Evolutionary conservation across 2,797 vertebrate species (phyloP).

Genomic region (Bryconaethiops microstoma): DNA sequence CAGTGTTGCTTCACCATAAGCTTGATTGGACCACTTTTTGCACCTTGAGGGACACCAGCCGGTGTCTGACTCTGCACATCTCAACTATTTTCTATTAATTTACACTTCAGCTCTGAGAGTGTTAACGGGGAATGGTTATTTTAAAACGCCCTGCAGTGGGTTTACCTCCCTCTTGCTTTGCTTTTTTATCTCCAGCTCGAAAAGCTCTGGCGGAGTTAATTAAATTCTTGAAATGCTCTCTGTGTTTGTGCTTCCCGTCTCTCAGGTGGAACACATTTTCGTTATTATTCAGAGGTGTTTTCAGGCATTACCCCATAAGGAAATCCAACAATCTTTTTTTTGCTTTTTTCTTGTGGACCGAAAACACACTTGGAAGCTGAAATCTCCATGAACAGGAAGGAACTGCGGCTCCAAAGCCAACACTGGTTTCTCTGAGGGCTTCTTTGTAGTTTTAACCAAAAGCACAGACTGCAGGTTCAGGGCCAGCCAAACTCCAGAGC

Average conservation of each 20-base stretch:
- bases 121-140: constrained; percentile 15
- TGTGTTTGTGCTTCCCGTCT: constrained; percentile 3
- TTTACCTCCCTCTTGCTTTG: not conserved
- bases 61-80: not conserved
- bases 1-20: constrained; percentile 64
- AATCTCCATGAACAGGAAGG: constrained; percentile 80
- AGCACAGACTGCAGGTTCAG: constrained; percentile 58
- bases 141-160: not conserved
- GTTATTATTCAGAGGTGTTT: constrained; percentile 60
- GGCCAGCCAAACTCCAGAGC: constrained; percentile 60
- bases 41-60: not conserved
- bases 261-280: constrained; percentile 58
- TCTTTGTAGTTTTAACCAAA: constrained; percentile 70
- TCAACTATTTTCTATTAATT: not conserved
- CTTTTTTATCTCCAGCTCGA: constrained; percentile 20
- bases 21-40: not conserved
- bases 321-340: constrained; percentile 32
- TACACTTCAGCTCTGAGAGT: constrained; percentile 9
- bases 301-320: constrained; percentile 54
- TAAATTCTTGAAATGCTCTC: constrained; percentile 40
- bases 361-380: constrained; percentile 60
- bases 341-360: constrained; percentile 45
- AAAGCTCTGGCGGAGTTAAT: not conserved
- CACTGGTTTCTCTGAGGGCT: constrained; percentile 69
- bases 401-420: constrained; percentile 75